Evolutionary conservation across 2,888 invertebrate genomes (phyloP).

Genomic region (Eurois occulta): DNA sequence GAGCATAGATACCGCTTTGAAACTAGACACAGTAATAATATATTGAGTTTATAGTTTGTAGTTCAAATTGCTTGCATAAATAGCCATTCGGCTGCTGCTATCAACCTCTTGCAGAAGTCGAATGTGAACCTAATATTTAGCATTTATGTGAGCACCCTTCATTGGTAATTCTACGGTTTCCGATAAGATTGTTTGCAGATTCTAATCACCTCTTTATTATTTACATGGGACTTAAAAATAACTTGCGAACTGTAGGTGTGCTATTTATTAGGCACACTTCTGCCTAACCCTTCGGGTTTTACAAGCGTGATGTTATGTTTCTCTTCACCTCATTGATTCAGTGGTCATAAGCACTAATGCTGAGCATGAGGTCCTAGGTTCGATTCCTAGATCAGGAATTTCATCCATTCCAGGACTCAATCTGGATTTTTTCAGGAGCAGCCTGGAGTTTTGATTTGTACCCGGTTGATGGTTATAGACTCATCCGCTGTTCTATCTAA

Average conservation of each 20-base stretch:
- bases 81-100: neutral
- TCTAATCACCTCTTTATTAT: too few relatives aligned
- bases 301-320: too few relatives aligned
- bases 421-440: neutral
- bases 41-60: conserved; percentile 19
- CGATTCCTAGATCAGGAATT: neutral
- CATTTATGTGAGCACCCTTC: neutral
- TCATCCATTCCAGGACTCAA: neutral
- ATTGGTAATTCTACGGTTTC: neutral
- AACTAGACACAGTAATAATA: conserved; percentile 35
- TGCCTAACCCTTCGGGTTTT: too few relatives aligned
- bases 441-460: neutral
- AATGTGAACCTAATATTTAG: neutral
- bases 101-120: neutral
- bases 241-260: too few relatives aligned
- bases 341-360: neutral
- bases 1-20: conserved; percentile 2
- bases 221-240: too few relatives aligned
- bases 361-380: neutral
- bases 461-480: neutral
- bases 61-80: conserved; percentile 36
- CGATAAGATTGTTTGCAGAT: neutral
- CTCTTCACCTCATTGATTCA: neutral
- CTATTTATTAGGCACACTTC: too few relatives aligned
- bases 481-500: neutral